A percentile compares a stretch with the other conserved stretches of the same genome.
Evolutionary conservation across 2,888 invertebrate genomes (phyloP).

Genomic region (Latrodectus hesperus): DNA sequence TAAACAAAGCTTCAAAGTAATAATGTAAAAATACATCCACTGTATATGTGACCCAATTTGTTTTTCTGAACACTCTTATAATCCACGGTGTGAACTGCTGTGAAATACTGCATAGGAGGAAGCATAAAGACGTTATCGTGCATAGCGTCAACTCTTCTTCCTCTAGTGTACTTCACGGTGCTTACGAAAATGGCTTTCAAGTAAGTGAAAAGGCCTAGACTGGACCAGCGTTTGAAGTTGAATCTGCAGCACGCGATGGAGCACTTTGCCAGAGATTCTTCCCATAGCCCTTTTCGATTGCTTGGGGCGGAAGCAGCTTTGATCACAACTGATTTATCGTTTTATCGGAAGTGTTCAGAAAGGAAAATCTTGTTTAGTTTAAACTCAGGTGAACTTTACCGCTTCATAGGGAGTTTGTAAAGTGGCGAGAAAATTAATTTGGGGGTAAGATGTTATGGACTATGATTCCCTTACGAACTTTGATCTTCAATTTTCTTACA

Average conservation of each 20-base stretch:
- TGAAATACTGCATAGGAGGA: background rate
- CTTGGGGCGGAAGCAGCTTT: constrained; percentile 5
- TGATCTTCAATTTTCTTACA: too few relatives aligned
- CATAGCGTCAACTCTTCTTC: constrained; percentile 22
- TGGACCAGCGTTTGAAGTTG: constrained; percentile 33
- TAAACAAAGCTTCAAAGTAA: too few relatives aligned
- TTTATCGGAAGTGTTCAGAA: constrained; percentile 19
- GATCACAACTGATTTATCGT: constrained; percentile 45
- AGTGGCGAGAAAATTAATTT: too few relatives aligned
- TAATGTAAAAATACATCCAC: too few relatives aligned
- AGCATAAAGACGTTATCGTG: constrained; percentile 55
- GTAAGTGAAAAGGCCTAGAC: constrained; percentile 54
- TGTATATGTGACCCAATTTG: too few relatives aligned
- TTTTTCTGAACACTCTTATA: too few relatives aligned
- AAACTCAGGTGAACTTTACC: too few relatives aligned
- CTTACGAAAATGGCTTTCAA: constrained; percentile 59
- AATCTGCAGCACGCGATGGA: constrained; percentile 31
- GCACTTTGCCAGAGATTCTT: constrained; percentile 26
- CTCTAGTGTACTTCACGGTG: constrained; percentile 3
- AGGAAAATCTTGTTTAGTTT: constrained; percentile 9
- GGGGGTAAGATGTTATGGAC: too few relatives aligned
- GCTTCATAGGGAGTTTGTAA: too few relatives aligned
- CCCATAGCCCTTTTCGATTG: background rate
- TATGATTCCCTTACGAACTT: too few relatives aligned
- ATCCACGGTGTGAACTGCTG: too few relatives aligned